Percentiles rank a stretch among this genome's conserved stretches.
These are phyloP conservation scores for Pseudonaja textilis DNA, from an alignment of 2,113 vertebrate species.

Conservation along the genomic window DNA sequence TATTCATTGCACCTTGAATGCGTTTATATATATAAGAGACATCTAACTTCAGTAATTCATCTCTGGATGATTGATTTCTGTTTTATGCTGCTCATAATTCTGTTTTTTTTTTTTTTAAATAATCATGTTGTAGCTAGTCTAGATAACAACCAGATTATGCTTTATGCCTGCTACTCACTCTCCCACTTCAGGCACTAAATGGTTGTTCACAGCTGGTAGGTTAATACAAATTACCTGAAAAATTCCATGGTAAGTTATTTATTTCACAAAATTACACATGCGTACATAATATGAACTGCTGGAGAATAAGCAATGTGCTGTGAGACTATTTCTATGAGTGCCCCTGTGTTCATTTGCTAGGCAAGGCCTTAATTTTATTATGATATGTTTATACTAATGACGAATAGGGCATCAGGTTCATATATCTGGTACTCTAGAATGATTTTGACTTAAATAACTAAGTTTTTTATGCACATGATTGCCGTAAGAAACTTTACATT, in stretches of 20 bases:
- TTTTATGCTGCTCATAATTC: slow-evolving; percentile 46
- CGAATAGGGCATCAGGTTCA: not conserved
- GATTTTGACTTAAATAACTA: not conserved
- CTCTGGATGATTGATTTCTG: slow-evolving; percentile 26
- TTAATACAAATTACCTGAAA: slow-evolving; percentile 40
- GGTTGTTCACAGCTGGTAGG: slow-evolving; percentile 42
- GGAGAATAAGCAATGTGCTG: not conserved
- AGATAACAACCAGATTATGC: slow-evolving; percentile 44
- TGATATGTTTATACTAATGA: not conserved
- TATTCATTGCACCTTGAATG: slow-evolving; percentile 10
- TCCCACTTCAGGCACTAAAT: slow-evolving; percentile 40
- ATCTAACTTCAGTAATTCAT: slow-evolving; percentile 41
- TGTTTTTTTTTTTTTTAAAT: slow-evolving; percentile 27
- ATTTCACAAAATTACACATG: not conserved
- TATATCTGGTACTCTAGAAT: not conserved
- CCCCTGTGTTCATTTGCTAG: not conserved
- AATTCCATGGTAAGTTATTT: slow-evolving; percentile 29
- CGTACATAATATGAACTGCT: rapidly evolving
- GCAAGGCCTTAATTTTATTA: not conserved
- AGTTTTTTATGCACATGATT: not conserved
- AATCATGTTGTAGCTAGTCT: too few species aligned
- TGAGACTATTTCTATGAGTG: not conserved
- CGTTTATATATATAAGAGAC: slow-evolving; percentile 4
- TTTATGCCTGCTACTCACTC: slow-evolving; percentile 34
- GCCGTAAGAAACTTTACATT: not conserved